Conservation (phyloP, 2,888 invertebrate genomes). For the Netelia melanura region DNA sequence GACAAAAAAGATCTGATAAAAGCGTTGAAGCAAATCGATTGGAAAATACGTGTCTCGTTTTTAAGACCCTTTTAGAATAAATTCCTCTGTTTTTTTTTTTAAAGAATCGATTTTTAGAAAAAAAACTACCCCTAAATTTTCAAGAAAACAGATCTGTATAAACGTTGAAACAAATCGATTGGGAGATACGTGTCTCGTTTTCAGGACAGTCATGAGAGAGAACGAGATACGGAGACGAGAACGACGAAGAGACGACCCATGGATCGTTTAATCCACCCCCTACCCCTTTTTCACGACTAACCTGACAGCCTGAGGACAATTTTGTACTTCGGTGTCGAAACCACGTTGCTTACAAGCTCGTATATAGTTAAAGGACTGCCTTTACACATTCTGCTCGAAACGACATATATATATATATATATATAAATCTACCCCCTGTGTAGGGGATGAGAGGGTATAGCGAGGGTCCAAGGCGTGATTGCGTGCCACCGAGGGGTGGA, state of each 20-base stretch:
- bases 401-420: background rate
- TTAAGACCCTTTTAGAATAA: background rate
- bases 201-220: slow-evolving; percentile 12
- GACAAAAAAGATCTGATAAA: background rate
- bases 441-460: slow-evolving; percentile 19
- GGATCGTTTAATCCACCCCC: slow-evolving; percentile 49
- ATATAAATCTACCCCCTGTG: background rate
- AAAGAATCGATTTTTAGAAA: too few species aligned
- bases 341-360: slow-evolving; percentile 46
- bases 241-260: slow-evolving; percentile 1
- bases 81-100: too few species aligned
- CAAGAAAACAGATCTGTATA: background rate
- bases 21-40: background rate
- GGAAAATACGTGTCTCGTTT: background rate
- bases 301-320: slow-evolving; percentile 57
- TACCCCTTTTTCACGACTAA: slow-evolving; percentile 23
- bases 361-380: background rate
- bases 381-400: slow-evolving; percentile 11
- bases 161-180: background rate
- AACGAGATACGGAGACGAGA: background rate
- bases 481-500: slow-evolving; percentile 28
- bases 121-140: background rate
- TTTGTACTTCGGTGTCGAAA: slow-evolving; percentile 64
- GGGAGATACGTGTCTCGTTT: background rate
- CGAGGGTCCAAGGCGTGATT: slow-evolving; percentile 62